phyloP scores from a whole-genome alignment of 2,888 invertebrate genomes.

The Lydus trimaculatus region DNA sequence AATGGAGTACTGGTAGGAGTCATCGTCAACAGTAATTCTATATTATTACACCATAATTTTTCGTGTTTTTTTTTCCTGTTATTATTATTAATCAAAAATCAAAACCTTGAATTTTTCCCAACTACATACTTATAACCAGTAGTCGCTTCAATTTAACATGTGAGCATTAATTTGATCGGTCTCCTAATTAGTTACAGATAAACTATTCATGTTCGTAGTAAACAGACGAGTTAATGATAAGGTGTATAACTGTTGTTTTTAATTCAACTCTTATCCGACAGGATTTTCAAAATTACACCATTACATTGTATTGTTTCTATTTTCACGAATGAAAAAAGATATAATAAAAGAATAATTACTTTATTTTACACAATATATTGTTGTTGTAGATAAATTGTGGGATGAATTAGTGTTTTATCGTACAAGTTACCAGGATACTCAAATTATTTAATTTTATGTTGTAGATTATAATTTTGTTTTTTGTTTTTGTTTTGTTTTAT shows the following conservation, averaged over 20 bases:
- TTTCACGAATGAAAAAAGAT: not conserved
- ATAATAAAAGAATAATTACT: not conserved
- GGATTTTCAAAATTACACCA: not conserved
- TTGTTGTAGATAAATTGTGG: not conserved
- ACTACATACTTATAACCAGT: not conserved
- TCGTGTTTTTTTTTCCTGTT: not conserved
- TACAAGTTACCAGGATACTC: not conserved
- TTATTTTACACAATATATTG: not conserved
- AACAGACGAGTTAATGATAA: not conserved
- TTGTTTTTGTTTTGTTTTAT: too few species aligned
- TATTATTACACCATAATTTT: not conserved
- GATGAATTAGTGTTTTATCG: not conserved
- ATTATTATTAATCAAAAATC: not conserved
- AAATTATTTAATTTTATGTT: not conserved
- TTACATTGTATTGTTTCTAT: not conserved
- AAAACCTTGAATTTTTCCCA: not conserved
- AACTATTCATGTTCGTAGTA: not conserved
- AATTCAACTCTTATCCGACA: not conserved
- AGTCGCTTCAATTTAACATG: not conserved
- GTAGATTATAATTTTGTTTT: too few species aligned
- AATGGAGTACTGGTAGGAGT: not conserved
- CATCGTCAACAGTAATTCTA: too few species aligned
- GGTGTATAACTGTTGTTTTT: not conserved
- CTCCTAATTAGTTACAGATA: not conserved
- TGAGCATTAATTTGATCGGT: not conserved